phyloP scores from a whole-genome alignment of 2,797 vertebrate genomes.

The Rhadinocentrus ornatus region DNA sequence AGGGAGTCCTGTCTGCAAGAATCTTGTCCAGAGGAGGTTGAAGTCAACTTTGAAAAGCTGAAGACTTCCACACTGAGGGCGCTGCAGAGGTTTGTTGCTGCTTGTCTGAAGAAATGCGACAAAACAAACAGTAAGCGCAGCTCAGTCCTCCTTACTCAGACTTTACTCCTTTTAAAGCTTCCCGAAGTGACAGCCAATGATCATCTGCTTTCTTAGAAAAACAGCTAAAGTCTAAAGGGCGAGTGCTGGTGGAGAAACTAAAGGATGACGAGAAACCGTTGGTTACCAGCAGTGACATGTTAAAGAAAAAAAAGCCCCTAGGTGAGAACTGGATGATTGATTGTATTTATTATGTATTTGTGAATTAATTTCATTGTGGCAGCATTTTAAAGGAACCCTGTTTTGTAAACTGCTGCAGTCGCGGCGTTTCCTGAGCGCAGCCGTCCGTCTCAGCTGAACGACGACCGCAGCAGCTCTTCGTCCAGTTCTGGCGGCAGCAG shows the following conservation, averaged over 20 bases:
- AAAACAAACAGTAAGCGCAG: constrained; percentile 78
- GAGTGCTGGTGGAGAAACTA: constrained; percentile 71
- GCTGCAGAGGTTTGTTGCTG: constrained; percentile 86
- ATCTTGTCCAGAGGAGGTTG: constrained; percentile 85
- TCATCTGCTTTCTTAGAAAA: constrained; percentile 71
- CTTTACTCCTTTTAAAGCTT: not conserved
- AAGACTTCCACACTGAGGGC: constrained; percentile 89
- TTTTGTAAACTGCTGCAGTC: constrained; percentile 66
- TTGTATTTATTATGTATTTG: no score
- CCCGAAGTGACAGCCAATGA: not conserved
- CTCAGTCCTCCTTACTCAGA: not conserved
- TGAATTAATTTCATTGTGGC: no score
- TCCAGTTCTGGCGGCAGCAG: constrained; percentile 69
- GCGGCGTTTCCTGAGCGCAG: constrained; percentile 27
- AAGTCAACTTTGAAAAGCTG: constrained; percentile 91
- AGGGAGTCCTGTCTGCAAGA: constrained; percentile 83
- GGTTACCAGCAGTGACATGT: constrained; percentile 68
- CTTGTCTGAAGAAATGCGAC: constrained; percentile 83
- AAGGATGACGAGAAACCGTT: constrained; percentile 73
- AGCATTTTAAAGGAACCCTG: not conserved
- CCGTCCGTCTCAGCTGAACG: constrained; percentile 67
- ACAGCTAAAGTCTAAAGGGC: constrained; percentile 75
- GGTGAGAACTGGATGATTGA: constrained; percentile 68
- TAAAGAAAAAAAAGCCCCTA: constrained; percentile 75
- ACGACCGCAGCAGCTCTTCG: constrained; percentile 73